Conservation (phyloP, 1,140 invertebrate genomes). For the Tetragonula clypearis region DNA sequence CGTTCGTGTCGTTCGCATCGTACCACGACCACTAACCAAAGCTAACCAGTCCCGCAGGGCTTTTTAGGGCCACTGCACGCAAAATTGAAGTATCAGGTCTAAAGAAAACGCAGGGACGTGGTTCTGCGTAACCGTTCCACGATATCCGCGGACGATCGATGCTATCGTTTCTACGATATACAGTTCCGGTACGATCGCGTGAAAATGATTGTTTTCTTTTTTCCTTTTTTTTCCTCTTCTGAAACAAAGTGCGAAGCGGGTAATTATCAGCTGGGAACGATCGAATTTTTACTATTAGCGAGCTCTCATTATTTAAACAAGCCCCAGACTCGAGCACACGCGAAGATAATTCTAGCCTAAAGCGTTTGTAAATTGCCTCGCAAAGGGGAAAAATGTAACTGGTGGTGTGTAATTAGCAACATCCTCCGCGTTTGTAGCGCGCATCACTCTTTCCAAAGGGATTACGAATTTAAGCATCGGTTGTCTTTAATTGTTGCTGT, state of each 20-base stretch:
- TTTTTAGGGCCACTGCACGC: slow-evolving; percentile 66
- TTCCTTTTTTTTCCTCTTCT: no score
- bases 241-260: no score
- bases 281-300: background rate
- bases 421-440: background rate
- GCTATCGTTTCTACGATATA: background rate
- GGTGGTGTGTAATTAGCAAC: background rate
- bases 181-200: background rate
- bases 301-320: background rate
- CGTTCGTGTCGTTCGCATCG: slow-evolving; percentile 71
- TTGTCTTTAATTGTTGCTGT: slow-evolving; percentile 18
- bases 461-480: background rate
- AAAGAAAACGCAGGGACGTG: slow-evolving; percentile 51
- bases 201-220: background rate
- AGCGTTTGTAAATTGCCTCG: background rate
- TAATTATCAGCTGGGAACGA: background rate
- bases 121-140: background rate
- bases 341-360: background rate
- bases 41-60: slow-evolving; percentile 69
- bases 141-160: background rate
- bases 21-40: slow-evolving; percentile 69
- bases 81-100: slow-evolving; percentile 61
- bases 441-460: background rate
- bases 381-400: background rate
- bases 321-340: no score